These are phyloP conservation scores for Drosophila anomalata DNA, from an alignment of 2,888 invertebrate species.

Conservation along the genomic window DNA sequence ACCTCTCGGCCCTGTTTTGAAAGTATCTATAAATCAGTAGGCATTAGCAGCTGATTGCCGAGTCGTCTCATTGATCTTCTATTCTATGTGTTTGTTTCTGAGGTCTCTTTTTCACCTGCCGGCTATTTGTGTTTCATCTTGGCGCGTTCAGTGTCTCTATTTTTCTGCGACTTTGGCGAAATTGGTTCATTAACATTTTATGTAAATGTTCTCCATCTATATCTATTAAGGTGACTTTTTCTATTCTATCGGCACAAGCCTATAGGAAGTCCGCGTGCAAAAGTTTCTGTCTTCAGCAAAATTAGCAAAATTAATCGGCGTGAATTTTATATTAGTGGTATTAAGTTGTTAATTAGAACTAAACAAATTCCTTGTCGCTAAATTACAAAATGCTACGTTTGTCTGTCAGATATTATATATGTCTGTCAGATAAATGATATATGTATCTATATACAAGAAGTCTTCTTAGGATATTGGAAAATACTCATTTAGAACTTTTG, in stretches of 20 bases:
- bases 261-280: slow-evolving; percentile 18
- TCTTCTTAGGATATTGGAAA: neutral
- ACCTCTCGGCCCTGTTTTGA: slow-evolving; percentile 37
- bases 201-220: slow-evolving; percentile 50
- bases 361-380: slow-evolving; percentile 39
- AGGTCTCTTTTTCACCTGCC: slow-evolving; percentile 49
- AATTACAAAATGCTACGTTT: neutral
- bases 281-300: slow-evolving; percentile 2
- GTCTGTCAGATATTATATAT: too few relatives aligned
- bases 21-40: slow-evolving; percentile 44
- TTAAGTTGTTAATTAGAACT: slow-evolving; percentile 57
- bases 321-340: slow-evolving; percentile 35
- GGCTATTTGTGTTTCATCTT: slow-evolving; percentile 55
- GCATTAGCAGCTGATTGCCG: slow-evolving; percentile 18
- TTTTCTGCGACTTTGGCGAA: slow-evolving; percentile 44
- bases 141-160: slow-evolving; percentile 45
- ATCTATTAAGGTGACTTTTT: slow-evolving; percentile 17
- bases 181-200: slow-evolving; percentile 67
- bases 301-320: slow-evolving; percentile 41
- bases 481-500: neutral
- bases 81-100: slow-evolving; percentile 30
- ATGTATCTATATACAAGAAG: neutral
- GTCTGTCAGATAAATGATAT: neutral
- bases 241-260: slow-evolving; percentile 33
- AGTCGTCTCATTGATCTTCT: slow-evolving; percentile 41